Evolutionary conservation across 2,888 invertebrate genomes (phyloP), one percentile per base, ranked within the genome.

Genomic region (Megamerina dolium): DNA sequence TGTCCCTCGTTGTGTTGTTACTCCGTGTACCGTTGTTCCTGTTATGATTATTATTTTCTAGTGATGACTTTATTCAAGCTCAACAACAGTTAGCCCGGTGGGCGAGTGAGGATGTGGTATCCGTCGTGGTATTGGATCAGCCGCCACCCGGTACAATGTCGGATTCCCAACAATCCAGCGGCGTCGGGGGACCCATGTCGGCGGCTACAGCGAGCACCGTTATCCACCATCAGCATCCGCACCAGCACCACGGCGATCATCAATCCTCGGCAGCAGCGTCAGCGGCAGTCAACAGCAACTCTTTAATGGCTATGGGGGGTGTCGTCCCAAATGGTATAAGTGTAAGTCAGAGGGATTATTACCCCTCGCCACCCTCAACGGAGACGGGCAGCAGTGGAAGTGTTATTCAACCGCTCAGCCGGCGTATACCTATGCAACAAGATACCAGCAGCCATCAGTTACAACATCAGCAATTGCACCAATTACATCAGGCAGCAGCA

Each of bases 51-150:
- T 83, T 85, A 83, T 85, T 86, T 87, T 87, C 83, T 87, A 89
- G 88, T 87, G 88, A 87, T 87, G 87, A 87, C 83, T 89, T 88
- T 87, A 87, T 88, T 87, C 87, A 89, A 87, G 88, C 89, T 87
- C 89, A 87, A 85, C 88, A 85, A 85, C 87, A 85, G 82, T 82
- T 87, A 86, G 88, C 85, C 84, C 87, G 86, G 81, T 88, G 88
- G 87, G 88, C 87, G 81, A 89, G 87, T 85, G 87, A 88, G 79
- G 87, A 87, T 75, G 77, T 77, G 73, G 78, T 80, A 74, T 77
- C 76, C 74, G 77, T 73, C 73, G 75, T 73, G 73, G 72, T 72
- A 64, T 66, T 72, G 71, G 72, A 71, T 60, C 71, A 70, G 50
- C 55, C 47, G 58, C 58, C 60, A 58, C 62, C 66, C 68, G 68